A percentile compares a stretch with the other conserved stretches of the same genome.
phyloP scores from a whole-genome alignment of 2,797 vertebrate genomes.

The Danio tinwini region DNA sequence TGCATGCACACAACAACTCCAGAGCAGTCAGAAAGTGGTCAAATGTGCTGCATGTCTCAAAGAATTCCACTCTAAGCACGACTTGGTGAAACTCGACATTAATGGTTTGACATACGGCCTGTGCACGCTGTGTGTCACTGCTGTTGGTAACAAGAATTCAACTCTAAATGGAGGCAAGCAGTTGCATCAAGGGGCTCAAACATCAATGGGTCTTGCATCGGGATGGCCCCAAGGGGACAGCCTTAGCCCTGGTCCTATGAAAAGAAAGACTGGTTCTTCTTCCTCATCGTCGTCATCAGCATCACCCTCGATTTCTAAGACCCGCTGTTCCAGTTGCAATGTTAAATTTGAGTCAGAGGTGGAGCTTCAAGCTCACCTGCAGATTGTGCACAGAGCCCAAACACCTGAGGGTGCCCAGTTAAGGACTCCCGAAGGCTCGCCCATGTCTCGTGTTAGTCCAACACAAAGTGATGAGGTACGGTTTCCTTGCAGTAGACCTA shows the following conservation, averaged over 20 bases:
- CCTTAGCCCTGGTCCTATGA: conserved; percentile 87
- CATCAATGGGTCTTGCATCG: conserved; percentile 71
- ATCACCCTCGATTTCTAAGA: conserved; percentile 85
- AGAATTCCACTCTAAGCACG: conserved; percentile 95
- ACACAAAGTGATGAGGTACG: conserved; percentile 98
- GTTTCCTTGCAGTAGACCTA: background rate
- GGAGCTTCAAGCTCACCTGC: conserved; percentile 95
- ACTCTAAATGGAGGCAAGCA: conserved; percentile 80
- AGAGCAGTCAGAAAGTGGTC: conserved; percentile 87
- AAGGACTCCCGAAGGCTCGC: conserved; percentile 96
- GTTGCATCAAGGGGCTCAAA: conserved; percentile 69
- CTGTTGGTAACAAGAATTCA: conserved; percentile 89
- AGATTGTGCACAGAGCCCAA: conserved; percentile 92
- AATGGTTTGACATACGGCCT: conserved; percentile 97
- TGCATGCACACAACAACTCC: conserved; percentile 79
- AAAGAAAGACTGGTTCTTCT: conserved; percentile 87
- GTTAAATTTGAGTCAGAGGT: conserved; percentile 98
- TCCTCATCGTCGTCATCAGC: conserved; percentile 81
- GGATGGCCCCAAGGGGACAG: conserved; percentile 87
- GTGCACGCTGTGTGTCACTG: conserved; percentile 90
- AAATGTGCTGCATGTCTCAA: conserved; percentile 98
- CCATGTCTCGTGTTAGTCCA: conserved; percentile 96
- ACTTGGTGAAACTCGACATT: conserved; percentile 97
- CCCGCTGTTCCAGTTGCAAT: conserved; percentile 95
- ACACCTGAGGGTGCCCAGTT: conserved; percentile 87